phyloP scores from a whole-genome alignment of 2,113 vertebrate species.

The Euleptes europaea region DNA sequence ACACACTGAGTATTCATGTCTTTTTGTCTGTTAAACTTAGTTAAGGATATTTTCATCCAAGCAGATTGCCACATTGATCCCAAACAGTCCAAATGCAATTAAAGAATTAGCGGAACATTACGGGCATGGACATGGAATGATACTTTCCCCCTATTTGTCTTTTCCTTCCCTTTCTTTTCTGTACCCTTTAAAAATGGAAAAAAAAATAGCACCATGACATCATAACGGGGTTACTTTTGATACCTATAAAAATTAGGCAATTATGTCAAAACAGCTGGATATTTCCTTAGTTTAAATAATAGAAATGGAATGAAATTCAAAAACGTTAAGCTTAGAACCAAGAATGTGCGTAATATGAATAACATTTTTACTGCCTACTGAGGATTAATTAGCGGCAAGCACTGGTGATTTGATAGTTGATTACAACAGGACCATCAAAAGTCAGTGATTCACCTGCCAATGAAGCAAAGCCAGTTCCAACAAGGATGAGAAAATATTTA shows the following conservation, averaged over 20 bases:
- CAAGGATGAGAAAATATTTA: background rate
- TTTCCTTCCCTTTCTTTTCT: no score
- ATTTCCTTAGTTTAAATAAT: background rate
- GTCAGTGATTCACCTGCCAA: background rate
- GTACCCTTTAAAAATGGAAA: no score
- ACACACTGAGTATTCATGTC: slow-evolving; percentile 68
- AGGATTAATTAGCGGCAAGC: background rate
- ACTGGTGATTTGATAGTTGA: background rate
- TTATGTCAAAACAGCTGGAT: background rate
- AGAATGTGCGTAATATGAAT: background rate
- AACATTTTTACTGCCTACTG: background rate
- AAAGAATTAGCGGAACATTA: no score
- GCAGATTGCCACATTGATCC: background rate
- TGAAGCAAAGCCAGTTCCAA: background rate
- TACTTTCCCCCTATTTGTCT: no score
- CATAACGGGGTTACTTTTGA: background rate
- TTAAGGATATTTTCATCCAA: slow-evolving; percentile 26
- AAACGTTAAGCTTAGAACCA: background rate
- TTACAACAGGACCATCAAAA: background rate
- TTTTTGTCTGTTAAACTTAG: slow-evolving; percentile 59
- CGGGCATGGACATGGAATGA: no score
- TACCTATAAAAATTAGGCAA: background rate
- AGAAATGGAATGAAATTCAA: background rate
- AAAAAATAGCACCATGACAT: background rate
- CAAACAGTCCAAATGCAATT: background rate